Conservation (phyloP, 2,888 invertebrate species). For the Lamellibrachia columna region DNA sequence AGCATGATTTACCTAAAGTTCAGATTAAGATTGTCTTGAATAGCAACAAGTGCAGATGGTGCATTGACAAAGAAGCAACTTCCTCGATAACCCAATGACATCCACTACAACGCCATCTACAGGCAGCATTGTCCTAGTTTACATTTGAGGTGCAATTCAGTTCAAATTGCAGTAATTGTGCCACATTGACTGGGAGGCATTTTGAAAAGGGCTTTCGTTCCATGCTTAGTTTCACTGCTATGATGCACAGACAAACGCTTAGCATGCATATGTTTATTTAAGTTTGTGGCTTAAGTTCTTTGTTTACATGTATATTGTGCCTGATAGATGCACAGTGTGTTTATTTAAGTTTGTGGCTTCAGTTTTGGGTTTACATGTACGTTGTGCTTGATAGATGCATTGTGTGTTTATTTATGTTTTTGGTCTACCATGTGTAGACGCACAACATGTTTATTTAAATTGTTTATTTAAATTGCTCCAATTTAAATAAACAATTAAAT, state of each 20-base stretch:
- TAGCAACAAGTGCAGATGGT: no score
- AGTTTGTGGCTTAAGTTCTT: neutral
- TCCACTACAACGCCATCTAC: neutral
- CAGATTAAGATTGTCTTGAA: no score
- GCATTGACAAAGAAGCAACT: no score
- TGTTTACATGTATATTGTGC: neutral
- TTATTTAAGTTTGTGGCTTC: neutral
- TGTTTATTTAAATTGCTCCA: no score
- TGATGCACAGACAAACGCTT: neutral
- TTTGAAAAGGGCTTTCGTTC: neutral
- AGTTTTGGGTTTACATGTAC: no score
- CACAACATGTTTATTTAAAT: no score
- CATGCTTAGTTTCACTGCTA: neutral
- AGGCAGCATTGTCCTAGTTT: neutral
- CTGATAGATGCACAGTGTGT: neutral
- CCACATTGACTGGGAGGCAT: neutral
- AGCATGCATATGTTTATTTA: neutral
- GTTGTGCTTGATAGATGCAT: no score
- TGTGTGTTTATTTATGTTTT: no score
- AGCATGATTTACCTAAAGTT: no score
- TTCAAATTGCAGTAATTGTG: neutral
- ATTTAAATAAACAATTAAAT: no score
- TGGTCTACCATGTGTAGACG: no score
- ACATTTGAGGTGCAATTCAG: neutral
- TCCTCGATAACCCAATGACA: neutral